Percentiles rank a stretch among this genome's conserved stretches.
These are phyloP conservation scores for Ctenopoma multispine DNA, from an alignment of 2,797 vertebrate genomes.

Conservation along the genomic window DNA sequence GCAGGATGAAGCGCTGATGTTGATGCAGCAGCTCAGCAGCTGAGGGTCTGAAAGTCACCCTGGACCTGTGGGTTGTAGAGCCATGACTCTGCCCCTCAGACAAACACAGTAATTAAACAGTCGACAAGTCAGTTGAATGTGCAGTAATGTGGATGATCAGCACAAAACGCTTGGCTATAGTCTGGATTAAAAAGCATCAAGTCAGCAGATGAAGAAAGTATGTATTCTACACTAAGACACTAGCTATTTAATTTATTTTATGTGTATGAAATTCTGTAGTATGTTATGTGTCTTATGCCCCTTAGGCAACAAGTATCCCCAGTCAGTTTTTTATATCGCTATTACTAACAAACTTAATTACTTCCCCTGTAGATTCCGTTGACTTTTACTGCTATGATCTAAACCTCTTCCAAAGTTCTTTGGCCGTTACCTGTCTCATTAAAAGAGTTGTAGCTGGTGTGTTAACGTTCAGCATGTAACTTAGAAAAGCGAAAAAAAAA, in stretches of 20 bases:
- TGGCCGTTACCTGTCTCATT: too few relatives aligned
- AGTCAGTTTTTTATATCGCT: background rate
- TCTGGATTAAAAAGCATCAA: background rate
- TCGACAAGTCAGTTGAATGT: conserved; percentile 18
- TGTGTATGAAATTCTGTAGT: background rate
- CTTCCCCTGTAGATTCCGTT: background rate
- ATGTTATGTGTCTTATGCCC: background rate
- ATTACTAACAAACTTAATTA: conserved; percentile 3
- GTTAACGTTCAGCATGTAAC: too few relatives aligned
- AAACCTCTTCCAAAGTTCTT: background rate
- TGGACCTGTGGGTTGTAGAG: conserved; percentile 26
- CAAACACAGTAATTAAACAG: conserved; percentile 40
- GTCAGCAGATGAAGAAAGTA: background rate
- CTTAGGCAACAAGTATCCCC: background rate
- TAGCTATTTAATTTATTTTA: background rate
- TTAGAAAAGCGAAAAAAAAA: too few relatives aligned
- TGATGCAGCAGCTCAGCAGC: conserved; percentile 13
- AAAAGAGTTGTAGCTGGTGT: too few relatives aligned
- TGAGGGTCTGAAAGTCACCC: conserved; percentile 47
- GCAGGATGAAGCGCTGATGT: conserved; percentile 3
- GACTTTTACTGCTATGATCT: background rate
- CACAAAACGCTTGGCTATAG: conserved; percentile 7
- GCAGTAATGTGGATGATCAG: conserved; percentile 21
- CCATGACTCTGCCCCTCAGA: conserved; percentile 28
- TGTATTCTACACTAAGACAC: background rate